phyloP scores from a whole-genome alignment of 2,113 vertebrate species.

The Urocitellus parryii region DNA sequence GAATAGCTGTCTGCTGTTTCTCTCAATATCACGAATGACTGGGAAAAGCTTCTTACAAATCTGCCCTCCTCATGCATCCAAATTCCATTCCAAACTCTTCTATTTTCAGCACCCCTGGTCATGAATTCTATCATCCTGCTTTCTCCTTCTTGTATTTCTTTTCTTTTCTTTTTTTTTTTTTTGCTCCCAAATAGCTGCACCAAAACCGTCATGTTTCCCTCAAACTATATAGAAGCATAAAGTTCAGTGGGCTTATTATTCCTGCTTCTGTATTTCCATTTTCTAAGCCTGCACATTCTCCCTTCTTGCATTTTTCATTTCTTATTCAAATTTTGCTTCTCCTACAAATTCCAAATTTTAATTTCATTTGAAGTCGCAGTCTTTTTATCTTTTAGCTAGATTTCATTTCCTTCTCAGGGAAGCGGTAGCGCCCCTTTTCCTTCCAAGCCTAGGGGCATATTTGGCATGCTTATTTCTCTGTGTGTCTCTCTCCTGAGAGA shows the following conservation, averaged over 20 bases:
- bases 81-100: not conserved
- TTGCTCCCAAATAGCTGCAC: not conserved
- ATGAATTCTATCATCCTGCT: not conserved
- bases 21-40: constrained; percentile 15
- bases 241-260: constrained; percentile 38
- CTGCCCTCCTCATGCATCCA: not conserved
- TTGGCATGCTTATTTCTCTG: not conserved
- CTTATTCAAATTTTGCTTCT: constrained; percentile 41
- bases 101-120: not conserved
- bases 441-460: not conserved
- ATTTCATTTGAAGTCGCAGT: constrained; percentile 19
- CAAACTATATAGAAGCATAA: not conserved
- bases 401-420: not conserved
- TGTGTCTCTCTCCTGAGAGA: not conserved
- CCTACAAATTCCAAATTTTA: constrained; percentile 41
- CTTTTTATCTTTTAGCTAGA: not conserved
- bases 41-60: not conserved
- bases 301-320: not conserved
- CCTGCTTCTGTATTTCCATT: not conserved
- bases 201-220: not conserved
- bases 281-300: not conserved
- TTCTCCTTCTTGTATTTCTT: not conserved
- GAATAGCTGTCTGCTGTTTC: constrained; percentile 25
- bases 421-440: not conserved
- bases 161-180: not conserved